Base-by-base conservation (phyloP, 2,113 vertebrate genomes). In the Bostrychus sinensis region DNA sequence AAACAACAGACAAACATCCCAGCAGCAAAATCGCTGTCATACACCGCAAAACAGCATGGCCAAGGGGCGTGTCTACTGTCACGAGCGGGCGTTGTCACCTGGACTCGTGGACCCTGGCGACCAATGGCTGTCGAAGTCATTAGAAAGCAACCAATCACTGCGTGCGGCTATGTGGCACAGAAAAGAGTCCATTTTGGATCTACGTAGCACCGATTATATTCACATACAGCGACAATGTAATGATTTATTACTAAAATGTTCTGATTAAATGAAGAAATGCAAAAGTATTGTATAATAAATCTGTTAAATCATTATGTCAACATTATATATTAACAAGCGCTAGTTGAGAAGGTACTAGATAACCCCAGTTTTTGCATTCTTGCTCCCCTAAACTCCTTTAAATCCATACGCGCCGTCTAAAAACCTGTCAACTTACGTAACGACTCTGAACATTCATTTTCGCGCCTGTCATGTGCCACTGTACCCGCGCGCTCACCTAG, bases 1-100 rank as follows among this genome's bases (percentile, higher is more conserved):
- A 70, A 26, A 51, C 42, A 45, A 11, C 42, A 76, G 59, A 75
- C 77, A 68, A 88, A 86, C 77, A 85, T 6, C 1, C 32, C n/a
- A 5, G 12, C 8, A 83, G 42, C 90, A 85, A 88, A n/a, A 88
- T 82, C 72, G n/a, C 3, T 6, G 26, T n/a, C 16, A 50, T 82
- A 65, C 87, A 90, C 77, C 81, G 61, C 72, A 78, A 86, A 85
- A 19, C 80, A 84, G 84, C 89, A 86, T 82, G 87, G 79, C 66
- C 66, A 74, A 32, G 48, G 60, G 86, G 90, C 28, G 83, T 85
- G 82, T 30, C 22, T 0, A 2, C 17, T 64, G 39, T 53, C 26
- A 64, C 25, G 36, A 72, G 77, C 53, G 38, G 79, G 70, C 34
- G 76, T 61, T 73, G 57, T 71, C 74, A 23, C 19, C 26, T 51